phyloP scores from a whole-genome alignment of 2,113 vertebrate genomes.

The Antennarius striatus region DNA sequence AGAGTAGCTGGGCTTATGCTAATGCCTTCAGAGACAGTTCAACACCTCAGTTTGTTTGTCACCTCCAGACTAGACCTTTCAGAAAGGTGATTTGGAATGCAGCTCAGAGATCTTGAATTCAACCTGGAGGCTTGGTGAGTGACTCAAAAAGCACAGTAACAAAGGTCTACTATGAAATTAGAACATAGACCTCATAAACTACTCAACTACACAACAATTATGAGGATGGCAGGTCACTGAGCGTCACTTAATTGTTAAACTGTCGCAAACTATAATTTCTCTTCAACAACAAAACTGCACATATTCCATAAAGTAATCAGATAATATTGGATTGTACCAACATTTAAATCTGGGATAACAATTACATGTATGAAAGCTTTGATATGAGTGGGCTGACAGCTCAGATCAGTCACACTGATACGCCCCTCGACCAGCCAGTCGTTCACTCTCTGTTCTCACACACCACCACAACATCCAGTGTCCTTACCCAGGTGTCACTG shows the following conservation, averaged over 20 bases:
- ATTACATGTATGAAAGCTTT: neutral
- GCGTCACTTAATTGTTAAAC: too few species aligned
- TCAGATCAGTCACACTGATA: neutral
- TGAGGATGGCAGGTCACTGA: neutral
- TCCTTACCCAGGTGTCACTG: conserved; percentile 86
- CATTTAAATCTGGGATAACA: neutral
- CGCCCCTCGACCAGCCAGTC: neutral
- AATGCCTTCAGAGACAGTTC: conserved; percentile 54
- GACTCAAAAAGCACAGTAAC: neutral
- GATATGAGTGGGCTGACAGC: neutral
- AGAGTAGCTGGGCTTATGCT: conserved; percentile 41
- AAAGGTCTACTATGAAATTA: neutral
- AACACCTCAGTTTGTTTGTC: conserved; percentile 45
- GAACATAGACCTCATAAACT: neutral
- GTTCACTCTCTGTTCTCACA: neutral
- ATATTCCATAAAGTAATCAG: neutral
- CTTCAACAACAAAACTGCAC: neutral
- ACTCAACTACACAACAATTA: neutral
- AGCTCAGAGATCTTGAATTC: neutral
- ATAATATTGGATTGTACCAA: neutral
- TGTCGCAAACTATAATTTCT: too few species aligned
- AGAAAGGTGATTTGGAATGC: conserved; percentile 16
- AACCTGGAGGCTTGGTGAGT: neutral
- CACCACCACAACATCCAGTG: neutral
- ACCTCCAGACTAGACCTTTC: conserved; percentile 1